Percentiles rank a stretch among this genome's conserved stretches.
These are phyloP conservation scores for Odiellus spinosus DNA, from an alignment of 2,888 invertebrate genomes.

Conservation along the genomic window DNA sequence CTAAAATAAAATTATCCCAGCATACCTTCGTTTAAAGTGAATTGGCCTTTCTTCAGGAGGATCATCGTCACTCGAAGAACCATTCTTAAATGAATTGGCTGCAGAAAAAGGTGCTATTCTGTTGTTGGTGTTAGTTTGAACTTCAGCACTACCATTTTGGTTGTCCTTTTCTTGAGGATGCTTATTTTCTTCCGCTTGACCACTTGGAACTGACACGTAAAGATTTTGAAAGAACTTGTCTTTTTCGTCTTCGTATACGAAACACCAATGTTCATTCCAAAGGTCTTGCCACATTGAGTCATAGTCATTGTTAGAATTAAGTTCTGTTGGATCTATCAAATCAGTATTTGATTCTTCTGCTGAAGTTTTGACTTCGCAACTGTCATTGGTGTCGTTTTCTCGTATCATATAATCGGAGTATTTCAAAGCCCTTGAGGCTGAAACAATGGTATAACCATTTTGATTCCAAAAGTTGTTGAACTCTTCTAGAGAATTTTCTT, in stretches of 20 bases:
- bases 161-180: not conserved
- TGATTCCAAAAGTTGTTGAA: slow-evolving; percentile 1
- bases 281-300: not conserved
- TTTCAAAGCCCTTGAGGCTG: not conserved
- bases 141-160: too few species aligned
- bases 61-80: slow-evolving; percentile 8
- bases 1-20: slow-evolving; percentile 2
- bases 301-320: not conserved
- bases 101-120: too few species aligned
- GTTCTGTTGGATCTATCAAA: not conserved
- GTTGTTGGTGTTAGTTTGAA: too few species aligned
- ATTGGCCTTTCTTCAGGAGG: slow-evolving; percentile 11
- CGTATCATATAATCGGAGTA: too few species aligned
- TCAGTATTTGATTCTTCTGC: not conserved
- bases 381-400: not conserved
- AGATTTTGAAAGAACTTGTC: not conserved
- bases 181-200: too few species aligned
- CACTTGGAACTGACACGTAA: not conserved
- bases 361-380: not conserved
- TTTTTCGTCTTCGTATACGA: not conserved
- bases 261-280: slow-evolving; percentile 2
- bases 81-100: too few species aligned
- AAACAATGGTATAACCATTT: not conserved
- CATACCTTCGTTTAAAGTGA: slow-evolving; percentile 12
- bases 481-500: too few species aligned